Evolutionary conservation across 2,113 vertebrate genomes (phyloP).

Genomic region (Lagopus leucura): DNA sequence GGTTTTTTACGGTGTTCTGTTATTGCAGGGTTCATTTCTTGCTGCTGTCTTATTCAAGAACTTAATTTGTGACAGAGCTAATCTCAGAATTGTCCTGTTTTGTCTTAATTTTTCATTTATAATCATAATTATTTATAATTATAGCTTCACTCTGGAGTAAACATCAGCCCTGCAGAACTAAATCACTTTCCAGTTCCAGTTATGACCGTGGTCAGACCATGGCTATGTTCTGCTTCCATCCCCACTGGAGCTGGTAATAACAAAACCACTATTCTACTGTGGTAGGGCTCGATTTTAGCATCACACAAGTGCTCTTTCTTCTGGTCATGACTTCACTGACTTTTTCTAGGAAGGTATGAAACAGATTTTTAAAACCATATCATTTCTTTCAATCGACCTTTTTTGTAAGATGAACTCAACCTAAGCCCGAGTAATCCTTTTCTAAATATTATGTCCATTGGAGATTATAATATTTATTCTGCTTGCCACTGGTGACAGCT

Average conservation of each 20-base stretch:
- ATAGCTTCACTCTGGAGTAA: neutral
- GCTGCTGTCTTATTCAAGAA: neutral
- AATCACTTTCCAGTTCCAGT: neutral
- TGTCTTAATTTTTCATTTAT: neutral
- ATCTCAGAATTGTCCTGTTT: neutral
- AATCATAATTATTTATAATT: neutral
- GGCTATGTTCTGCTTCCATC: neutral
- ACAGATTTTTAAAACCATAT: constrained; percentile 3
- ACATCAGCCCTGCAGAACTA: neutral
- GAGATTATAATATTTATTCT: constrained; percentile 63
- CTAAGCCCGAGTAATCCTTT: constrained; percentile 49
- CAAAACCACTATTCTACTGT: constrained; percentile 20
- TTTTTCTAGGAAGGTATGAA: neutral
- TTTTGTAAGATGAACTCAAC: constrained; percentile 18
- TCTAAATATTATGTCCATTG: constrained; percentile 63
- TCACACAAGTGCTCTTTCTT: constrained; percentile 44
- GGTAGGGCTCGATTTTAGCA: neutral
- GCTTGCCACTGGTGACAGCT: constrained; percentile 43
- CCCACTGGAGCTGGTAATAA: neutral
- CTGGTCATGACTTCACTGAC: constrained; percentile 13
- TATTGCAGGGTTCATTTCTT: neutral
- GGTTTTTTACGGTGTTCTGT: neutral
- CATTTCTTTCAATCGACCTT: constrained; percentile 15
- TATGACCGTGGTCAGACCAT: neutral
- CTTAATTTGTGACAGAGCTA: neutral